phyloP scores from a whole-genome alignment of 2,797 vertebrate species.

The Tenualosa thibaudeaui region DNA sequence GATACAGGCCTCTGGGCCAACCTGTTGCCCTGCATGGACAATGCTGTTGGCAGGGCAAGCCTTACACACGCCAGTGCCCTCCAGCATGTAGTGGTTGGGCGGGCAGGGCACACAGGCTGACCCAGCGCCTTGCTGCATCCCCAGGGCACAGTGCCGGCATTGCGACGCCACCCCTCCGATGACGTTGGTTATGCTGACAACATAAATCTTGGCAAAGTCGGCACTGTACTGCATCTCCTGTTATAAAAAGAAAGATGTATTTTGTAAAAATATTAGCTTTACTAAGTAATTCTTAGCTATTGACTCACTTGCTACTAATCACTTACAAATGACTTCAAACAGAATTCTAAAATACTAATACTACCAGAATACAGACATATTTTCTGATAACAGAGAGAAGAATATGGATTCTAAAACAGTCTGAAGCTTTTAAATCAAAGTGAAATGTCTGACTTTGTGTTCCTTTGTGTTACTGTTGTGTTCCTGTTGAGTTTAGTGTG shows the following conservation, averaged over 20 bases:
- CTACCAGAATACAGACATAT: too few species aligned
- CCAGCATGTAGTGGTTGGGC: conserved; percentile 80
- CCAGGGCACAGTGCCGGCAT: conserved; percentile 84
- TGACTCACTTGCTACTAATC: too few species aligned
- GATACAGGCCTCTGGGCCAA: conserved; percentile 77
- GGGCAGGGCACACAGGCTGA: conserved; percentile 87
- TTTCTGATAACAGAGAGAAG: too few species aligned
- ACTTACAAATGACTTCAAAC: too few species aligned
- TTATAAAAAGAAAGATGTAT: conserved; percentile 25
- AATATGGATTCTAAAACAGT: too few species aligned
- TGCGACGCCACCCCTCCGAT: conserved; percentile 86
- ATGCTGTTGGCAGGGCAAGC: conserved; percentile 80
- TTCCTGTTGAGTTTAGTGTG: too few species aligned
- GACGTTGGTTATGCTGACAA: conserved; percentile 86
- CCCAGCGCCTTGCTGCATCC: conserved; percentile 54
- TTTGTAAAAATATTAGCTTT: too few species aligned
- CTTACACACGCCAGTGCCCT: conserved; percentile 73
- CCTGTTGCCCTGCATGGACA: conserved; percentile 75
- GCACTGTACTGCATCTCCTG: conserved; percentile 82
- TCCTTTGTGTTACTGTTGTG: too few species aligned
- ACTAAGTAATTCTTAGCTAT: too few species aligned
- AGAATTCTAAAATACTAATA: too few species aligned
- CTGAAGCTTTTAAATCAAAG: too few species aligned
- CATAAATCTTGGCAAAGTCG: conserved; percentile 89
- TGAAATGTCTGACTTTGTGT: too few species aligned